A percentile compares a stretch with the other conserved stretches of the same genome.
phyloP scores from a whole-genome alignment of 1,140 invertebrate genomes.

The Reticulitermes speratus region DNA sequence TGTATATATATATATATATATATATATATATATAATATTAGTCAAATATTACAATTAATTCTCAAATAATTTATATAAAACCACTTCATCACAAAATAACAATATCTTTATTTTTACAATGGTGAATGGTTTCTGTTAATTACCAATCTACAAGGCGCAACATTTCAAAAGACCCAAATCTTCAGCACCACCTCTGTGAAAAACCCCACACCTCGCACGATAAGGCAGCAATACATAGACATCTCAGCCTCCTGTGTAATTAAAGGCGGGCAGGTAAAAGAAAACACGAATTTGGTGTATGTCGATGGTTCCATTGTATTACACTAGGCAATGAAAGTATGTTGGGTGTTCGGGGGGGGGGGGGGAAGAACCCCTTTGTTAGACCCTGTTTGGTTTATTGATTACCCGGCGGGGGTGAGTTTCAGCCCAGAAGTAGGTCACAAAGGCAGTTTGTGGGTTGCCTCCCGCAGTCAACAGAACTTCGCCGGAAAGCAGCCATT shows the following conservation, averaged over 20 bases:
- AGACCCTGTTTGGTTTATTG: slow-evolving; percentile 11
- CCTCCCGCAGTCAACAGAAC: background rate
- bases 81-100: no score
- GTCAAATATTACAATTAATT: no score
- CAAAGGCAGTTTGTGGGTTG: background rate
- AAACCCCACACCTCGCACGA: no score
- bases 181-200: no score
- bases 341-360: background rate
- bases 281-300: background rate
- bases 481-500: background rate
- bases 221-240: no score
- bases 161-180: no score
- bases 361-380: background rate
- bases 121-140: no score
- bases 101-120: no score
- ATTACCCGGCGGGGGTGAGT: background rate
- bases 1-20: no score
- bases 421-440: background rate
- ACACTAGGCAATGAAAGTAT: background rate
- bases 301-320: background rate
- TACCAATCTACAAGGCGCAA: no score
- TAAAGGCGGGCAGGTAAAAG: background rate
- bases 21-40: no score
- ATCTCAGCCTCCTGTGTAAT: background rate
- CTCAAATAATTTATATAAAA: no score